These are phyloP conservation scores for Enteromius thamalakanensis DNA, from an alignment of 2,797 vertebrate species.

Conservation along the genomic window DNA sequence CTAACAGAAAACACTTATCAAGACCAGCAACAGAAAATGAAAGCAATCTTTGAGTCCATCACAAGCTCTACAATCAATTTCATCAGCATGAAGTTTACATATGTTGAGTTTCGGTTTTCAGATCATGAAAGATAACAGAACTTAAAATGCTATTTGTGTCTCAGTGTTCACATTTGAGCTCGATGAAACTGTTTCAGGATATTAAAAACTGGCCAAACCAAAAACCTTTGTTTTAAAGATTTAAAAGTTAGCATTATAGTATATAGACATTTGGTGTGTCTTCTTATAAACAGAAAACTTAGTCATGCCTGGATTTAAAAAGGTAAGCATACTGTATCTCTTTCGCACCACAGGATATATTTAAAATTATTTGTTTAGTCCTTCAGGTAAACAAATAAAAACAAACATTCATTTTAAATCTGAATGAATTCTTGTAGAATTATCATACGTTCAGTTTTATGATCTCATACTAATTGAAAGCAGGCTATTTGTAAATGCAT, in stretches of 20 bases:
- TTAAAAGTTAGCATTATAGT: not conserved
- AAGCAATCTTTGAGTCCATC: not conserved
- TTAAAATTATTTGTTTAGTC: not conserved
- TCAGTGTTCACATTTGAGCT: not conserved
- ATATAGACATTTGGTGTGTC: not conserved
- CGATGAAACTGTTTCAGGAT: not conserved
- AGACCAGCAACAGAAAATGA: not conserved
- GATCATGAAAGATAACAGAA: not conserved
- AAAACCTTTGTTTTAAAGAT: not conserved
- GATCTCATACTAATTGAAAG: not conserved
- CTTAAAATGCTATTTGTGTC: not conserved
- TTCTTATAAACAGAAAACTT: not conserved
- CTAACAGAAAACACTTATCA: not conserved
- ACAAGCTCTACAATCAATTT: not conserved
- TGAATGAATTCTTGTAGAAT: not conserved
- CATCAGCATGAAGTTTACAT: not conserved
- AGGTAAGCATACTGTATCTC: not conserved
- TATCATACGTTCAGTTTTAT: not conserved
- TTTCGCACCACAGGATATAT: not conserved
- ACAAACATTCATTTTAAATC: not conserved
- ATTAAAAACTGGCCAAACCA: not conserved
- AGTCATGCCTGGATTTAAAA: not conserved
- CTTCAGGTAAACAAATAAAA: not conserved
- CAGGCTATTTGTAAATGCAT: not conserved
- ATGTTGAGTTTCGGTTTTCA: not conserved